Base-by-base conservation (phyloP, 2,113 vertebrate genomes). In the Gambusia affinis region DNA sequence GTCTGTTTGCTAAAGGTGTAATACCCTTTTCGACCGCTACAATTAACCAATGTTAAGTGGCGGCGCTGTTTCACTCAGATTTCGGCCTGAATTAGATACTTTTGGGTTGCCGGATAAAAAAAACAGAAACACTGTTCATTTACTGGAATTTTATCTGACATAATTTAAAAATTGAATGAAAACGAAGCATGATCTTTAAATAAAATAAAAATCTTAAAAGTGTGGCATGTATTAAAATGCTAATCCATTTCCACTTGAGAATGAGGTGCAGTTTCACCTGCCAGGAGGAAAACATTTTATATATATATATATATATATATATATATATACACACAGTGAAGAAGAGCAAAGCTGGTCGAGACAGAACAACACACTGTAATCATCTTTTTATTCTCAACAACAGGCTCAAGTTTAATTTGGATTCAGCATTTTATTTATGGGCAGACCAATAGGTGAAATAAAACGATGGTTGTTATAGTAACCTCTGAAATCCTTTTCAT, bases 391-490 rank as follows among this genome's bases (percentile, higher is more conserved):
- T 51, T 54, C 19, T 54, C 51, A 31, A 47, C 15, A 12, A 44
- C 8, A 74, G 11, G 64, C 62, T 8, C 10, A 80, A 15, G 19
- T 30, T 14, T 14, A 77, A 57, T 12, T 66, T 79, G 73, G 75
- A 88, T 79, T 90, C 60, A 82, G 72, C 35, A 44, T 84, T 93
- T 93, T 92, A 93, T 92, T 92, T 70, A 91, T 22, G 28, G 60
- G 76, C 64, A 81, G 74, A 83, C 63, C 76, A 61, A 80, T 11
- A 37, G 75, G 60, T 82, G 64, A 82, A 83, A 89, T 91, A 88
- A 89, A 88, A 88, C 66, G 15, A 10, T 57, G 60, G 12, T 67
- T 44, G 22, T 78, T 57, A 76, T 10, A 31, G 57, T 64, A 70
- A 70, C 69, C 73, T 71, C 11, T 78, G 51, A 12, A 30, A 33